These are phyloP conservation scores for Lophochroa leadbeateri DNA, from an alignment of 2,113 vertebrate species.

Conservation along the genomic window DNA sequence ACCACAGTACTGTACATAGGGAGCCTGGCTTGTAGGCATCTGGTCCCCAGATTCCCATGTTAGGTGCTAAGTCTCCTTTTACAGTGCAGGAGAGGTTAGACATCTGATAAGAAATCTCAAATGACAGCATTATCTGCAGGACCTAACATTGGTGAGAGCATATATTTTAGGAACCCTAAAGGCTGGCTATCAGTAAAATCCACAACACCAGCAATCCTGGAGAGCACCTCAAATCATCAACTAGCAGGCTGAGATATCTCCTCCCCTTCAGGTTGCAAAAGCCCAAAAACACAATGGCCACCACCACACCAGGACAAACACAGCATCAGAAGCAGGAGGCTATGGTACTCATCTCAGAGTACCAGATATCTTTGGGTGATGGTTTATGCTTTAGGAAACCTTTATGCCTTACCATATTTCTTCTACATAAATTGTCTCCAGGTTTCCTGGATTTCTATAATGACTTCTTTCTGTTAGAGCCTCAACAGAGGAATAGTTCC, in stretches of 20 bases:
- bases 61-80: not conserved
- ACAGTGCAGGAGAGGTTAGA: not conserved
- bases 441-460: not conserved
- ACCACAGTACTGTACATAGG: not conserved
- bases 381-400: not conserved
- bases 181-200: not conserved
- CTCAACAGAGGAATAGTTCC: not conserved
- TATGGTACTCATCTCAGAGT: not conserved
- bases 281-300: rapidly evolving
- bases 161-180: not conserved
- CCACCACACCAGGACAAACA: not conserved
- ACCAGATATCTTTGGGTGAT: not conserved
- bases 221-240: not conserved
- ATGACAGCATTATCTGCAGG: not conserved
- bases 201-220: not conserved
- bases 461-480: not conserved
- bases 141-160: not conserved
- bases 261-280: not conserved
- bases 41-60: not conserved
- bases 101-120: not conserved
- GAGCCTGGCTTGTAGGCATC: not conserved
- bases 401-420: not conserved
- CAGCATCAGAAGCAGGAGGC: not conserved
- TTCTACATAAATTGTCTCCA: not conserved
- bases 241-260: not conserved